Percentiles rank a stretch among this genome's conserved stretches.
Evolutionary conservation across 2,797 vertebrate genomes (phyloP).

Genomic region (Enteromius viviparus): DNA sequence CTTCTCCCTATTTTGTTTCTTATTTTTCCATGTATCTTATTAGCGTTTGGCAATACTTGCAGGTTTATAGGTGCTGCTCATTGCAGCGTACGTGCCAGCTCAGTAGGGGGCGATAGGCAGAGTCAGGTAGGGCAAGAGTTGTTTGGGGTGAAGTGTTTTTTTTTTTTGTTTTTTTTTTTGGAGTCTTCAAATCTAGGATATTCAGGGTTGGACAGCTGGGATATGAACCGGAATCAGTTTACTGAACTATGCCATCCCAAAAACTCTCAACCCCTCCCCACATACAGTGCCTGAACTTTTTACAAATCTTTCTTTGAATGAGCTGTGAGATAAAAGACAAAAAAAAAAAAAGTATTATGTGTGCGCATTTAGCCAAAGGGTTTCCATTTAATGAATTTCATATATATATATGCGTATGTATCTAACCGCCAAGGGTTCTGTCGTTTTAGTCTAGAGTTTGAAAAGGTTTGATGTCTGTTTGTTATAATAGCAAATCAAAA

Average conservation of each 20-base stretch:
- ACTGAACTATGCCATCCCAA: conserved; percentile 70
- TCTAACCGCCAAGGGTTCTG: conserved; percentile 71
- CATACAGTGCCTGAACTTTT: conserved; percentile 82
- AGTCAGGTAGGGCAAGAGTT: conserved; percentile 62
- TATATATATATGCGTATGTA: conserved; percentile 68
- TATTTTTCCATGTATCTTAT: conserved; percentile 44
- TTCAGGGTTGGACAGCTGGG: conserved; percentile 69
- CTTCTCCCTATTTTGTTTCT: conserved; percentile 62
- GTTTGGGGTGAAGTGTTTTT: conserved; percentile 66
- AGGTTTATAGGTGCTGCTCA: conserved; percentile 7
- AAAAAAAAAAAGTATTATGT: conserved; percentile 72
- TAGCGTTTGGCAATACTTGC: conserved; percentile 35
- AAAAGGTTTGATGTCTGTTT: conserved; percentile 71
- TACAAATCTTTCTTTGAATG: conserved; percentile 69
- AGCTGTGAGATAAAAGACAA: conserved; percentile 76
- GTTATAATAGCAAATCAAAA: conserved; percentile 63
- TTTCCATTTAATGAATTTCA: conserved; percentile 73
- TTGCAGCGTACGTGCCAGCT: conserved; percentile 55
- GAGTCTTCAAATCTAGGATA: conserved; percentile 73
- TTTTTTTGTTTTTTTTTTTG: conserved; percentile 39
- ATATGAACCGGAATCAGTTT: conserved; percentile 65
- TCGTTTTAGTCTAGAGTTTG: conserved; percentile 70
- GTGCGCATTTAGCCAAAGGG: conserved; percentile 84
- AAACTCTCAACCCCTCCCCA: conserved; percentile 72
- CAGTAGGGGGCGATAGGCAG: conserved; percentile 52